Percentiles rank a stretch among this genome's conserved stretches.
Evolutionary conservation across 1,140 invertebrate genomes (phyloP).

Genomic region (Lutraria rhynchaena): DNA sequence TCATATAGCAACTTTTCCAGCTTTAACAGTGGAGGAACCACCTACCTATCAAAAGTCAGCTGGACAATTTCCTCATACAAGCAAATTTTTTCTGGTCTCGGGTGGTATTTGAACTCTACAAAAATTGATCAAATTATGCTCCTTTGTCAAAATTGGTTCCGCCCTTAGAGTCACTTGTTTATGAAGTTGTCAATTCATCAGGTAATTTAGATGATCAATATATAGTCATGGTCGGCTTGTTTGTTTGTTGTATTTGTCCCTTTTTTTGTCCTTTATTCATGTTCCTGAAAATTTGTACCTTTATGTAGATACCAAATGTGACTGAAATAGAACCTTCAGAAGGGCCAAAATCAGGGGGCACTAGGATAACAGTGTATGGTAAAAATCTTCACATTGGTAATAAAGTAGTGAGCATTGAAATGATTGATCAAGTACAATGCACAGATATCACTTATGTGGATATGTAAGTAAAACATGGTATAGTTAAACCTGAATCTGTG

Average conservation of each 20-base stretch:
- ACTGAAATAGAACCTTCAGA: neutral
- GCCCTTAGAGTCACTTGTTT: no score
- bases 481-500: neutral
- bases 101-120: no score
- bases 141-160: no score
- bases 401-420: neutral
- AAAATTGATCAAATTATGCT: no score
- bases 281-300: no score
- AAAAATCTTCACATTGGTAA: conserved; percentile 15
- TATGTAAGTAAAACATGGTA: neutral
- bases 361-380: conserved; percentile 2
- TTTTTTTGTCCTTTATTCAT: neutral
- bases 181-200: neutral
- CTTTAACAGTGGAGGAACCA: no score
- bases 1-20: no score
- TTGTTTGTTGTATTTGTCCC: neutral
- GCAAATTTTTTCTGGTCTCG: no score
- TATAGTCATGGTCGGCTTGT: neutral
- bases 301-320: neutral
- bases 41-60: no score
- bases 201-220: neutral
- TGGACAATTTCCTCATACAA: no score
- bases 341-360: conserved; percentile 12
- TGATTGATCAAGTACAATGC: neutral
- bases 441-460: neutral